Base-by-base conservation (phyloP, 2,888 invertebrate genomes). In the Dioctria linearis region DNA sequence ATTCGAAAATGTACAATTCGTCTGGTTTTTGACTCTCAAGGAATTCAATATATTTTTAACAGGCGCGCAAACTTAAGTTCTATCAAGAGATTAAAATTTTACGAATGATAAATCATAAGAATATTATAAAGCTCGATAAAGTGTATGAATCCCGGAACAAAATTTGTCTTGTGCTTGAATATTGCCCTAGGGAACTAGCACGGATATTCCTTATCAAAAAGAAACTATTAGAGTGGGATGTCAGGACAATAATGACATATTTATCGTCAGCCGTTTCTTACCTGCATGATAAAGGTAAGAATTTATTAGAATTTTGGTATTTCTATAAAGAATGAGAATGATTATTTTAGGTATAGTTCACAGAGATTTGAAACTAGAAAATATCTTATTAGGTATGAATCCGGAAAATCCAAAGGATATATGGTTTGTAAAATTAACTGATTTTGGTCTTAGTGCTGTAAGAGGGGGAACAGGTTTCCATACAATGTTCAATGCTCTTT, bases 331-430 rank as follows among this genome's bases (percentile, higher is more conserved):
- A 13, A n/a, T 73, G 51, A 3, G 39, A 66, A 42, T 66, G 9
- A 42, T 42, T 66, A n/a, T 43, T 51, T 65, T 11, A 65, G 65
- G 71, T 6, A 75, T 81, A 9, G 81, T 67, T 6, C 81, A 81
- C 43, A 69, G 81, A 25, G 81, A 81, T 73, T 42, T 81, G 13
- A 81, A 81, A 67, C 37, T 81, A 6, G 79, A 79, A 46, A 81
- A 81, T 79, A 79, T 81, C 40, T 46, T 81, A 39, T 46, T 81
- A 4, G 71, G 63, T n/a, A 57, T 61, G 3, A 81, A 78, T 66
- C 79, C 78, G 0, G 6, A 40, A 3, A 61, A 79, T 75, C 43
- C 54, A 66, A 11, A 54, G 3, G 79, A 81, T 73, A 8, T 37
- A 3, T 79, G 73, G 75, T 75, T 81, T 59, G 39, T 81, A 4